Conservation (phyloP, 2,113 vertebrate genomes). For the Mugil cephalus region DNA sequence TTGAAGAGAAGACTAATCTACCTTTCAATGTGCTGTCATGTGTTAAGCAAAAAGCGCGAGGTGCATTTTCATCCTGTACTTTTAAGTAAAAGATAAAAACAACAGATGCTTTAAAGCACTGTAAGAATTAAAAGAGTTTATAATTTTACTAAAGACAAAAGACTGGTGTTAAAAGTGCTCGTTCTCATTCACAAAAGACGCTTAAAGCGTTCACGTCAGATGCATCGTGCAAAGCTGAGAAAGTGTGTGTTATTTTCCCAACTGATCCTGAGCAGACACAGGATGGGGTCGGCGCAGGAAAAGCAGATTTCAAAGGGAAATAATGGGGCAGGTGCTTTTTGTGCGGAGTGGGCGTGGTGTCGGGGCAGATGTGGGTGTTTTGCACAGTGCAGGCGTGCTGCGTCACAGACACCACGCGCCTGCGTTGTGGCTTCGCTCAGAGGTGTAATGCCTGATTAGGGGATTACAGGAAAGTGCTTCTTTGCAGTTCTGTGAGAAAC, state of each 20-base stretch:
- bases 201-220: too few relatives aligned
- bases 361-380: slow-evolving; percentile 60
- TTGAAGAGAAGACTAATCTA: too few relatives aligned
- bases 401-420: slow-evolving; percentile 72
- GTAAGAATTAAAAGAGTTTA: too few relatives aligned
- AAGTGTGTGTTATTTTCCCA: neutral
- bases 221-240: neutral
- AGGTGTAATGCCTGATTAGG: slow-evolving; percentile 91
- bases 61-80: neutral
- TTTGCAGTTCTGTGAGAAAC: slow-evolving; percentile 90
- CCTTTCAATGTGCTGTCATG: neutral
- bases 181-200: too few relatives aligned
- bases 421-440: slow-evolving; percentile 86
- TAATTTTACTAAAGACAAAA: too few relatives aligned
- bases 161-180: too few relatives aligned
- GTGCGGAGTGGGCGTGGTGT: slow-evolving; percentile 57
- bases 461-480: slow-evolving; percentile 90
- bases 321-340: slow-evolving; percentile 49
- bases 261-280: neutral
- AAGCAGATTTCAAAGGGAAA: slow-evolving; percentile 22
- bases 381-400: slow-evolving; percentile 71
- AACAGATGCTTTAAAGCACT: neutral
- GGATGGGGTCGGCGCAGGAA: slow-evolving; percentile 5
- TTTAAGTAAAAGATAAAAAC: neutral
- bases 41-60: neutral